Evolutionary conservation across 2,113 vertebrate genomes (phyloP), one percentile per base, ranked within the genome.

Genomic region (Psittacus erithacus): DNA sequence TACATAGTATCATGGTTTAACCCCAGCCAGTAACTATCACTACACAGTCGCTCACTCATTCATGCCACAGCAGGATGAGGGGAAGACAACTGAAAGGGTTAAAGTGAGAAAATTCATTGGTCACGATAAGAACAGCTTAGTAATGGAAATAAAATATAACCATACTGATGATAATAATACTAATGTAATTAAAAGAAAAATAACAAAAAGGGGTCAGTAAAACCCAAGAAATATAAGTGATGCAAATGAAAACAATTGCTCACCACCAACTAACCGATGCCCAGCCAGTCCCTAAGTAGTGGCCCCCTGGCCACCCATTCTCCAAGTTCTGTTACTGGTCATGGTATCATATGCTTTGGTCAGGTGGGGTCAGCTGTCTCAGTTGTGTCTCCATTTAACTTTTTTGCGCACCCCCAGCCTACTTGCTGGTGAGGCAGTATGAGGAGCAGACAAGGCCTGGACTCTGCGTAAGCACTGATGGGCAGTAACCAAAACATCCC

Each of bases 381-480:
- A 23, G 35, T 1, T 17, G 8, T 7, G 33, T 50, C 41, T 27
- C 33, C 41, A 78, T 24, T 31, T 65, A 73, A 2, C 9, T 44
- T 38, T 38, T n/a, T 43, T 25, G 29, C 11, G 10, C 22, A 47
- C 12, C 22, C 15, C 15, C 63, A 52, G 38, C 13, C 50, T 46
- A 4, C 13, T 43, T 0, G 0, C 24, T 82, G 31, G 28, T 44
- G 24, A 17, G 28, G 17, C 49, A 14, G 39, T 19, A 24, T 55
- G 31, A 68, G 59, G 41, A 5, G 4, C 9, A 41, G 53, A 69
- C 63, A 69, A 67, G 23, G 23, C 46, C 41, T 25, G 15, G 25
- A 23, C 31, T 31, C 55, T n/a, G 19, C 16, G 33, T 46, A 20
- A 87, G 41, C 38, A 6, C 29, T 69, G 12, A 33, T 43, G 19